Evolutionary conservation across 2,113 vertebrate genomes (phyloP), one percentile per base, ranked within the genome.

Genomic region (Brachypodius melanocephalos): DNA sequence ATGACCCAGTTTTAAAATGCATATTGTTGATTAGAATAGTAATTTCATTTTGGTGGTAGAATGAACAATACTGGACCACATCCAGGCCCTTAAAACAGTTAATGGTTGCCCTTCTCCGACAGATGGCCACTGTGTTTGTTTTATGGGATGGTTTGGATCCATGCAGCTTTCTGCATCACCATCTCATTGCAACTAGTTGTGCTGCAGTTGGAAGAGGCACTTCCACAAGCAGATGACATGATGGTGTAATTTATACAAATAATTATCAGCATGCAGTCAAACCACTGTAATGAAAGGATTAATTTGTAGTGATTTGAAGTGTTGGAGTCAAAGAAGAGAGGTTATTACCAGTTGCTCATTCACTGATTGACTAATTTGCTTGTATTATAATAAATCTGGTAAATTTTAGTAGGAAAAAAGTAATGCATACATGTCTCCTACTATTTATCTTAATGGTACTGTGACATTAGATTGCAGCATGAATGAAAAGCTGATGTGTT

Each of bases 361-460:
- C 94, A 78, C 78, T 93, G 92, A 95, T 96, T 80, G 84, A 78
- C 79, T 94, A 68, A 95, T 97, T 97, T 97, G 58, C 95, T 97
- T 94, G 20, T 90, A 76, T 95, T 88, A 94, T 68, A 96, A 96
- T 93, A 97, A 94, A 94, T 96, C 97, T 90, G 84, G 74, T 97
- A 91, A 96, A 85, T 96, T 91, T 96, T 93, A 85, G 92, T 94
- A 91, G 91, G 91, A 87, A 95, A 96, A 95, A 96, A 94, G 91
- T 92, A 86, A 76, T 92, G 66, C 42, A 58, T 36, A 82, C 42
- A 67, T 86, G 75, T 71, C 85, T 96, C 54, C 92, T 97, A 96
- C 94, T 80, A 93, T 98, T 97, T 94, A 92, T 98, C 96, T 95
- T 97, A 97, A 98, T 98, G 95, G 95, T 90, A 96, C 76, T 95